phyloP scores from a whole-genome alignment of 2,888 invertebrate genomes.

The Cosmia pyralina region DNA sequence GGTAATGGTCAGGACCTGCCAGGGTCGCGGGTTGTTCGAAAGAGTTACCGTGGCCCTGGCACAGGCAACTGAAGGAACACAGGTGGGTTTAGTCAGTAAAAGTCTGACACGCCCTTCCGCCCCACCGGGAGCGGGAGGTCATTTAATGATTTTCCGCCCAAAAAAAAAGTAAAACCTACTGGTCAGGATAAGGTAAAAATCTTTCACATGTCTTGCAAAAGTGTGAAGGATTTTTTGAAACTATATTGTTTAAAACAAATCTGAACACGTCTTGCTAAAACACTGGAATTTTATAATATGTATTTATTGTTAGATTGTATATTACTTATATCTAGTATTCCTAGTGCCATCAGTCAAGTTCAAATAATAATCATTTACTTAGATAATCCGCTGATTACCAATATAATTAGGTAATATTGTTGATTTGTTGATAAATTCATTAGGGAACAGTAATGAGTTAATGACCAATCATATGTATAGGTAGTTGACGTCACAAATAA shows the following conservation, averaged over 20 bases:
- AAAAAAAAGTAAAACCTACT: too few species aligned
- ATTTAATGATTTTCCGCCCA: too few species aligned
- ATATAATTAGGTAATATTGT: not conserved
- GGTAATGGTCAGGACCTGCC: not conserved
- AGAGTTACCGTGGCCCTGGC: too few species aligned
- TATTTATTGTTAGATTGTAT: not conserved
- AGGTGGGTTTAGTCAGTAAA: too few species aligned
- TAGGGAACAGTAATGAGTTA: not conserved
- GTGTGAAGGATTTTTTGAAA: too few species aligned
- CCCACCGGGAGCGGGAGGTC: too few species aligned
- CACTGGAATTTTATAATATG: not conserved
- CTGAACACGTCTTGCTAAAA: not conserved
- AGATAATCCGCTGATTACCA: slow-evolving; percentile 14
- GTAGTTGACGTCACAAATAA: slow-evolving; percentile 4
- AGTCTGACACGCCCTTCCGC: too few species aligned
- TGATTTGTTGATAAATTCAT: slow-evolving; percentile 2
- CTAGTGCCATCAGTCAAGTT: not conserved
- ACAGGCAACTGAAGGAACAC: too few species aligned
- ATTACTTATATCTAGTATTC: not conserved
- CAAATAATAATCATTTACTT: too few species aligned
- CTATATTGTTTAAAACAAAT: not conserved
- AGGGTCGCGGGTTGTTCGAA: too few species aligned
- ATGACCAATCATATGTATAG: not conserved
- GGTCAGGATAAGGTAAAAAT: not conserved
- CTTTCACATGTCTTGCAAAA: not conserved